Base-by-base conservation (phyloP, 2,888 invertebrate species). In the Strigamia crassipes region DNA sequence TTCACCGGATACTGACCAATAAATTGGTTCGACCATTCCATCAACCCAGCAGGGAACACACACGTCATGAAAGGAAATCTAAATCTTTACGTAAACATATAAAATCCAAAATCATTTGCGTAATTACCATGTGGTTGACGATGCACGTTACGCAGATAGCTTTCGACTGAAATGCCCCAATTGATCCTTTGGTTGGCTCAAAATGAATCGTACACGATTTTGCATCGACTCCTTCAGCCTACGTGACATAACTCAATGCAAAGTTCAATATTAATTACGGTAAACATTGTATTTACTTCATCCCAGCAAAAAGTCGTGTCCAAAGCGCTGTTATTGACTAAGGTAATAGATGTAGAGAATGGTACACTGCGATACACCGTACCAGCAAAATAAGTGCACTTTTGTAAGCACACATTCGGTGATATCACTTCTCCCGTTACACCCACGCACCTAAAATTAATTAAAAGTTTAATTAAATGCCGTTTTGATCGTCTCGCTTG, bases 1-100 rank as follows among this genome's bases (percentile, higher is more conserved):
- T 41, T 79, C 79, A 21, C 79, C 79, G n/a, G 79, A 79, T 18
- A 79, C n/a, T 0, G 79, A 79, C 79, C 79, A 79, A 41, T 79
- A 79, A 9, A 79, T 21, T 21, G 79, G 79, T 5, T 79, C 41
- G 6, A 9, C 13, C 46, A 79, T 38, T 13, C 79, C 79, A 5
- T 79, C 46, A 9, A 79, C 18, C 79, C 79, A 79, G 13, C 79
- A 79, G 10, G 79, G 79, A 15, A 79, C 46, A 10, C 79, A 79
- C n/a, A 79, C 42, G 13, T 79, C 79, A 18, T 79, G 79, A 38
- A 79, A 42, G 3, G 41, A 41, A 42, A 42, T 46, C 79, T 79
- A 21, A 42, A 61, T 0, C 61, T 23, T 0, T 6, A 18, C 1
- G 5, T 10, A 18, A 61, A 10, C 61, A 61, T 23, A 23, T 10